Conservation (phyloP, 2,797 vertebrate genomes). For the Sparus aurata region DNA sequence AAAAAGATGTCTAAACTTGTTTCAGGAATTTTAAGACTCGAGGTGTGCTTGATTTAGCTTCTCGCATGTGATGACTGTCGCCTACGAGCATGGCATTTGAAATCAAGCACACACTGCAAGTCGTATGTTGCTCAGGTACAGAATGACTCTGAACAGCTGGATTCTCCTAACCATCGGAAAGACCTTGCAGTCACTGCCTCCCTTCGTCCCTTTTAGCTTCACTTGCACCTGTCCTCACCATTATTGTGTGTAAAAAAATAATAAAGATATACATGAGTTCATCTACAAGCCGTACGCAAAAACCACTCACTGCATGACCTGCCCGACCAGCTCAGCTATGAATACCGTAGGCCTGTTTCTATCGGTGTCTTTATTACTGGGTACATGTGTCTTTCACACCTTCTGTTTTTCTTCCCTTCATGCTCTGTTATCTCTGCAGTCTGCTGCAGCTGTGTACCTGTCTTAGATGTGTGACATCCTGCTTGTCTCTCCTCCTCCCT, state of each 20-base stretch:
- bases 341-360: conserved; percentile 49
- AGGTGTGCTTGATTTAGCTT: conserved; percentile 56
- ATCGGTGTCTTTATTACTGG: conserved; percentile 60
- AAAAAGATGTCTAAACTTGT: background rate
- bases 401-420: conserved; percentile 69
- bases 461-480: conserved; percentile 86
- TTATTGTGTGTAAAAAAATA: conserved; percentile 27
- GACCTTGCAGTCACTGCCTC: conserved; percentile 33
- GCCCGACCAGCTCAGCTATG: conserved; percentile 30
- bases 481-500: conserved; percentile 84
- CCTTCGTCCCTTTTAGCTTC: conserved; percentile 31
- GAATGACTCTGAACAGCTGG: conserved; percentile 35
- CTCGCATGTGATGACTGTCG: conserved; percentile 54
- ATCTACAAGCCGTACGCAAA: conserved; percentile 24
- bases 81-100: conserved; percentile 43
- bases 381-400: conserved; percentile 73
- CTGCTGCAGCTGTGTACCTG: conserved; percentile 85
- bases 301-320: conserved; percentile 54
- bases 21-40: conserved; percentile 3
- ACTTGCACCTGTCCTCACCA: conserved; percentile 30
- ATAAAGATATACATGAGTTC: background rate
- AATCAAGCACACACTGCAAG: conserved; percentile 47
- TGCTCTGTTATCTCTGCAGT: conserved; percentile 79
- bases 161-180: conserved; percentile 28
- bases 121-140: conserved; percentile 10